Percentiles rank a stretch among this genome's conserved stretches.
phyloP scores from a whole-genome alignment of 2,113 vertebrate genomes.

The Meriones unguiculatus region DNA sequence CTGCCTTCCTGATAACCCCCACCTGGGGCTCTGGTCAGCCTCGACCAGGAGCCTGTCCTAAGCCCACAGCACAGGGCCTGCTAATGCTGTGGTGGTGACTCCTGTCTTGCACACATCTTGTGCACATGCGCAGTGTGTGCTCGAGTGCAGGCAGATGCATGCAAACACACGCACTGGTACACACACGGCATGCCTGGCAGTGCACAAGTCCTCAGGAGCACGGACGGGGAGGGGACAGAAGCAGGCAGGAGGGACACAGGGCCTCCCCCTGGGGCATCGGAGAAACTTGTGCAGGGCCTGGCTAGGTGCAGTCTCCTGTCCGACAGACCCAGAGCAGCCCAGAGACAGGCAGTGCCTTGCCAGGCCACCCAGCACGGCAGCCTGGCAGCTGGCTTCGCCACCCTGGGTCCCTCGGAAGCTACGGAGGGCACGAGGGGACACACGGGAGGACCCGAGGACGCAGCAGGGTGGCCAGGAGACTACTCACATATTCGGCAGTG shows the following conservation, averaged over 20 bases:
- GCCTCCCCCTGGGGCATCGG: not conserved
- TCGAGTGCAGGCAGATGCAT: not conserved
- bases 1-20: not conserved
- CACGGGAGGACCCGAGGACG: not conserved
- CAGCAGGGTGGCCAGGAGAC: not conserved
- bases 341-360: not conserved
- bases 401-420: not conserved
- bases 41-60: not conserved
- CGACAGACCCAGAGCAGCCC: not conserved
- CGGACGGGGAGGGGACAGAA: not conserved
- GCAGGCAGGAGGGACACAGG: not conserved
- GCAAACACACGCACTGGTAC: not conserved
- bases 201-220: not conserved
- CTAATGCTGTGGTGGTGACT: not conserved
- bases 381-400: not conserved
- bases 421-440: not conserved
- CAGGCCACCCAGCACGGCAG: not conserved
- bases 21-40: not conserved
- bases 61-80: not conserved
- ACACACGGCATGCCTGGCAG: not conserved
- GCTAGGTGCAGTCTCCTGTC: not conserved
- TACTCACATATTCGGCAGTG: slow-evolving; percentile 99
- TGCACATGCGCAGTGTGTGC: not conserved
- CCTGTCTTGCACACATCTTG: not conserved
- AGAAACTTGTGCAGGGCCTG: not conserved